Evolutionary conservation across 2,113 vertebrate genomes (phyloP).

Genomic region (Natator depressus): DNA sequence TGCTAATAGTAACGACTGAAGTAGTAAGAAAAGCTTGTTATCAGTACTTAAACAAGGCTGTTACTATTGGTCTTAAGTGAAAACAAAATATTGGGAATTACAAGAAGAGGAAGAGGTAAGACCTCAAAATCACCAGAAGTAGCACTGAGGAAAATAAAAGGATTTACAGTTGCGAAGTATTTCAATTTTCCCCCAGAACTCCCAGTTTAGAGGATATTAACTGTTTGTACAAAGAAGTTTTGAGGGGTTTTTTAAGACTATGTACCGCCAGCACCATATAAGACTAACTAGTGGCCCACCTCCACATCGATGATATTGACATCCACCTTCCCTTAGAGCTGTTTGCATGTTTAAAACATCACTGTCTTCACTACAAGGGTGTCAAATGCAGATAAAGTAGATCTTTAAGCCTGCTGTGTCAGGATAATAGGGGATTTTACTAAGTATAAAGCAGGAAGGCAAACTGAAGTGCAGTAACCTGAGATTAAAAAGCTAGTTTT

Average conservation of each 20-base stretch:
- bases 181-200: not conserved
- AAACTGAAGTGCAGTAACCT: not conserved
- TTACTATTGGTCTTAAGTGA: not conserved
- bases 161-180: not conserved
- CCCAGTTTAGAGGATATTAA: not conserved
- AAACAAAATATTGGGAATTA: not conserved
- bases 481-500: not conserved
- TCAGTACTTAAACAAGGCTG: conserved; percentile 49
- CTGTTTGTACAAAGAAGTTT: not conserved
- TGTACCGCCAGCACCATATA: not conserved
- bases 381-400: not conserved
- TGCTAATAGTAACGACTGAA: not conserved
- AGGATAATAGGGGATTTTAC: not conserved
- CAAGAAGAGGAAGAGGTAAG: not conserved
- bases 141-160: not conserved
- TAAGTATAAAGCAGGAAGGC: not conserved
- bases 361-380: not conserved
- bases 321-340: not conserved
- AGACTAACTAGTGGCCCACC: not conserved
- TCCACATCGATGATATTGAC: not conserved
- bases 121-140: not conserved
- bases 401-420: not conserved
- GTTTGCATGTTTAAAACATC: fast-evolving
- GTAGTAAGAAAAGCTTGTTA: conserved; percentile 22
- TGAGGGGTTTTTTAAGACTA: not conserved